phyloP scores from a whole-genome alignment of 2,888 invertebrate species.

The Rhamnusium bicolor region DNA sequence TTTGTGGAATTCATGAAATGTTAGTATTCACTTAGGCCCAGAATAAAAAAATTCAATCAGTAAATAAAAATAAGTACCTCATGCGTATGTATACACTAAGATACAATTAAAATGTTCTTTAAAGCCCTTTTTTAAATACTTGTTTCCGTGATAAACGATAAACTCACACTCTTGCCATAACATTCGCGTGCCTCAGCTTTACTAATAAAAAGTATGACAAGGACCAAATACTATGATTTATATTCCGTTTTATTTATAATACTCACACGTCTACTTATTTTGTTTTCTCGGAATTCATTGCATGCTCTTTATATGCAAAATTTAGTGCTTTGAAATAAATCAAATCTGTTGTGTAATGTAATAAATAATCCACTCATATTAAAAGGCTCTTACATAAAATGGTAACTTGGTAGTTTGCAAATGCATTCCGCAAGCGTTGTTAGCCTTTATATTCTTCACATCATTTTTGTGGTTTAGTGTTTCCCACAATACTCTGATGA shows the following conservation, averaged over 20 bases:
- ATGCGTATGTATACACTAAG: no score
- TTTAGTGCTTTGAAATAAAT: slow-evolving; percentile 28
- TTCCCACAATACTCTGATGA: neutral
- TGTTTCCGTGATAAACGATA: neutral
- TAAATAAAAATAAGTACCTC: no score
- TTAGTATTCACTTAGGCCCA: no score
- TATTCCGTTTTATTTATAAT: slow-evolving; percentile 24
- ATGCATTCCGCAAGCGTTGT: neutral
- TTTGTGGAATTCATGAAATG: no score
- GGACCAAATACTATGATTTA: slow-evolving; percentile 32
- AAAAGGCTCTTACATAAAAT: slow-evolving; percentile 16
- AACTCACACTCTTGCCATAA: slow-evolving; percentile 7
- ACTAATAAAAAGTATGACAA: slow-evolving; percentile 20
- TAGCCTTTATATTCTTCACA: neutral
- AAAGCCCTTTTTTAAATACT: no score
- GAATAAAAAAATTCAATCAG: no score
- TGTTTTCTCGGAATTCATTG: slow-evolving; percentile 28
- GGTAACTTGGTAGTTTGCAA: slow-evolving; percentile 17
- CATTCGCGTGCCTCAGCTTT: slow-evolving; percentile 25
- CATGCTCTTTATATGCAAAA: slow-evolving; percentile 25
- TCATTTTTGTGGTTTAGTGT: neutral
- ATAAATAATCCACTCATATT: slow-evolving; percentile 22
- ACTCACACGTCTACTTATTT: slow-evolving; percentile 27
- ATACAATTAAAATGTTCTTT: no score
- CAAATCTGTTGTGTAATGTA: slow-evolving; percentile 19